These are phyloP conservation scores for Saccostrea glomerata DNA, from an alignment of 1,140 invertebrate species.

Conservation along the genomic window DNA sequence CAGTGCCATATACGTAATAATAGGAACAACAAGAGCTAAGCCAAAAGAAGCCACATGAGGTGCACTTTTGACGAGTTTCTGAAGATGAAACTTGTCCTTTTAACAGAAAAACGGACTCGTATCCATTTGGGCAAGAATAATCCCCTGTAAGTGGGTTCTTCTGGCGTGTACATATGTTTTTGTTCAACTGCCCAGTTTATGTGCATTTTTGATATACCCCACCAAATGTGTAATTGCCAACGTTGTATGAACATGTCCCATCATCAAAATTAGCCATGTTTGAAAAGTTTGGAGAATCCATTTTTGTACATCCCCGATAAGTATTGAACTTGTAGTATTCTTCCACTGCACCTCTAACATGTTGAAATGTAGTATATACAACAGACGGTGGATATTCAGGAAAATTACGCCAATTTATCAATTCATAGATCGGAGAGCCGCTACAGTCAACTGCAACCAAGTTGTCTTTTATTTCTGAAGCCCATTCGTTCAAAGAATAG, in stretches of 20 bases:
- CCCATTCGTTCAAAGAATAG: conserved; percentile 56
- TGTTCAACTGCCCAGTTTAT: conserved; percentile 11
- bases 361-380: not conserved
- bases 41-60: conserved; percentile 20
- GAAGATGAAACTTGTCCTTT: conserved; percentile 29
- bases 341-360: conserved; percentile 51
- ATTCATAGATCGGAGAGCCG: too few relatives aligned
- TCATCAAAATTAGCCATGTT: not conserved
- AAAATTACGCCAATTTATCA: too few relatives aligned
- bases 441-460: too few relatives aligned
- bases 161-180: conserved; percentile 43
- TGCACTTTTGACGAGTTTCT: not conserved
- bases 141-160: conserved; percentile 69
- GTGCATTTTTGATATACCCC: conserved; percentile 69
- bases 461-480: conserved; percentile 8
- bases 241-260: conserved; percentile 4
- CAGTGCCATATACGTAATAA: conserved; percentile 43
- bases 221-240: conserved; percentile 65
- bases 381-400: too few relatives aligned
- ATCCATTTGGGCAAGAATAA: conserved; percentile 59
- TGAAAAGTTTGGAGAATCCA: conserved; percentile 65
- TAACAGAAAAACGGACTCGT: conserved; percentile 60
- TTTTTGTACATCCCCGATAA: conserved; percentile 65
- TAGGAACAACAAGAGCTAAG: conserved; percentile 54
- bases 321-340: conserved; percentile 70